Base-by-base conservation (phyloP, 2,888 invertebrate species). In the Mallateleia sp. region DNA sequence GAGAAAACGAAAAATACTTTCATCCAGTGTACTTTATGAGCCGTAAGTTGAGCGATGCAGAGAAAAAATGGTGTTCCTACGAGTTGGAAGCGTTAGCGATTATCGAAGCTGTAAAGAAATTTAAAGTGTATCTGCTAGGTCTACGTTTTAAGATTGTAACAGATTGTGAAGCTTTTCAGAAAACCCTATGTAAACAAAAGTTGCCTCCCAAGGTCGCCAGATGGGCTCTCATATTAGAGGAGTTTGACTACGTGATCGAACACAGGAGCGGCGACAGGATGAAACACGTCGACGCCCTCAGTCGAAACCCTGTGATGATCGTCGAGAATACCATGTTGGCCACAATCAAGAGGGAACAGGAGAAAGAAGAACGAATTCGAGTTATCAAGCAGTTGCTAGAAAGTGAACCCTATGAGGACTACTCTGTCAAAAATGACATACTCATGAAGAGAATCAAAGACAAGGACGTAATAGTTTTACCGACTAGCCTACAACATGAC, bases 81-180 rank as follows among this genome's bases (percentile, higher is more conserved):
- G n/a, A n/a, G n/a, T n/a, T n/a, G n/a, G n/a, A n/a, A n/a, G n/a
- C n/a, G n/a, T n/a, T n/a, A 47, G 92, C 93, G 7, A 85, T n/a
- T 92, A 85, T 92, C 2, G 91, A 91, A 81, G 83, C 88, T 0
- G 45, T 91, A 0, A 89, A 92, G 34, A 84, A 91, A 64, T 87
- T 91, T 45, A 25, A 52, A 4, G 38, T 38, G 38, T 38, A 38
- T 2, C 14, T 38, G 11, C 14, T 38, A 14, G 38, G 14, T 11
- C 14, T 38, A 38, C 7, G 2, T 38, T 38, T 38, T 11, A 38
- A 38, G 11, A 38, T 38, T 11, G 14, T 38, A 11, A 38, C 38
- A 11, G 38, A 38, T 38, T 38, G 7, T 14, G 9, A 38, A 38
- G 38, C 7, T 11, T 38, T 38, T 38, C 60, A 66, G 4, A 45